These are phyloP conservation scores for Bergia puertoricense DNA, from an alignment of 92 coral and sea anemone genomes.

Conservation along the genomic window DNA sequence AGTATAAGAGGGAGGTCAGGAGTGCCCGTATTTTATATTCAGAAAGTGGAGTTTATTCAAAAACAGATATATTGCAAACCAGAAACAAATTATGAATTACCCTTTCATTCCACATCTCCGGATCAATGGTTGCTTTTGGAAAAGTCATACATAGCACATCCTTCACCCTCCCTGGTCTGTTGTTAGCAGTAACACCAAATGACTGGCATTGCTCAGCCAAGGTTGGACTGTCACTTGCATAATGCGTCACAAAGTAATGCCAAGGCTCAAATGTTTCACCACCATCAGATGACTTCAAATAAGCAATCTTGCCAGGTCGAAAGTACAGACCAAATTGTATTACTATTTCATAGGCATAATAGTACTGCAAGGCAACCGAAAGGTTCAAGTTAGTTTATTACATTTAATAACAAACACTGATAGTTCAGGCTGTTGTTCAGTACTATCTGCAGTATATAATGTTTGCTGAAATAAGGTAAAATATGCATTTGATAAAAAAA, in stretches of 20 bases:
- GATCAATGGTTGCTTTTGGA: conserved; percentile 41
- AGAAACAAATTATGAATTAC: neutral
- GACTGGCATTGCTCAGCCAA: conserved; percentile 60
- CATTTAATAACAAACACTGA: neutral
- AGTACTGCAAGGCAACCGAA: conserved; percentile 55
- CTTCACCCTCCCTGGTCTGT: conserved; percentile 54
- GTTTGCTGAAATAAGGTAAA: too few species aligned
- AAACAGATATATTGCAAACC: neutral
- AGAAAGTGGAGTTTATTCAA: too few species aligned
- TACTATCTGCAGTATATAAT: neutral
- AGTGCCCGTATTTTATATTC: too few species aligned
- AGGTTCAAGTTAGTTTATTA: neutral
- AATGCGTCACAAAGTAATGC: conserved; percentile 80
- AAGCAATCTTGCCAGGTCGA: conserved; percentile 85
- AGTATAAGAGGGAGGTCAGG: too few species aligned
- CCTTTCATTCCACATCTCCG: conserved; percentile 41
- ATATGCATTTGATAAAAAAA: too few species aligned
- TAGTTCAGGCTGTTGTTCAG: too few species aligned
- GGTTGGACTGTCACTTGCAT: conserved; percentile 16
- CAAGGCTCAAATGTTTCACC: conserved; percentile 65
- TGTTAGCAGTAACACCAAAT: conserved; percentile 41
- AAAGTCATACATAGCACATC: conserved; percentile 74
- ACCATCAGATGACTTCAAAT: conserved; percentile 68
- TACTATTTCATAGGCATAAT: conserved; percentile 68
- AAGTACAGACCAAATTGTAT: conserved; percentile 85